Evolutionary conservation across 1,140 invertebrate species (phyloP), one percentile per base, ranked within the genome.

Genomic region (Choristoneura fumiferana): DNA sequence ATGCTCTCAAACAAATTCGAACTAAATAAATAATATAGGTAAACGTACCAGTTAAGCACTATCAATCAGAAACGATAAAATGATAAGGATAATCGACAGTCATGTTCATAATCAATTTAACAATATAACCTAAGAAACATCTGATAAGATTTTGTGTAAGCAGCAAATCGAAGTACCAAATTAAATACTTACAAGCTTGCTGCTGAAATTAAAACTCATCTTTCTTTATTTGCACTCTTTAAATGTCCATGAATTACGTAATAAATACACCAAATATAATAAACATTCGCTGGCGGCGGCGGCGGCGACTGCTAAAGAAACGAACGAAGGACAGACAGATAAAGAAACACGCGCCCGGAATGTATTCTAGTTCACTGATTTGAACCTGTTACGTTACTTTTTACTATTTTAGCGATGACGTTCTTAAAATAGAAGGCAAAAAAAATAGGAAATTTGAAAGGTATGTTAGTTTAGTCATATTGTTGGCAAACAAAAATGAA

Each of bases 31-130:
- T 9, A 29, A 29, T 29, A 5, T 5, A 18, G 29, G n/a, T 33
- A n/a, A 49, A 29, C 22, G 6, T 33, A 33, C 43, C 43, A 22
- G 10, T 29, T 10, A 12, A 8, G 22, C n/a, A 8, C 14, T 37
- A 36, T 18, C 53, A 18, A 17, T 17, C 4, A 33, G 5, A 54
- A 2, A 35, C 4, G 37, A 38, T 38, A 55, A 37, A 55, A 36
- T 17, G 53, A 55, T 55, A 55, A 35, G 15, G n/a, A 54, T 55
- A 33, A 37, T 37, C 53, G 34, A 15, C 53, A 35, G 33, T 54
- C 40, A 49, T 49, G 18, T 33, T 22, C 43, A 8, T 10, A 49
- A 43, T 43, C 40, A 43, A 49, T 49, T 10, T 49, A 33, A 22
- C 18, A 49, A 12, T n/a, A 49, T 49, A 49, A 49, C 43, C 43